Conservation (phyloP, 2,797 vertebrate genomes). For the Xenentodon cancila region DNA sequence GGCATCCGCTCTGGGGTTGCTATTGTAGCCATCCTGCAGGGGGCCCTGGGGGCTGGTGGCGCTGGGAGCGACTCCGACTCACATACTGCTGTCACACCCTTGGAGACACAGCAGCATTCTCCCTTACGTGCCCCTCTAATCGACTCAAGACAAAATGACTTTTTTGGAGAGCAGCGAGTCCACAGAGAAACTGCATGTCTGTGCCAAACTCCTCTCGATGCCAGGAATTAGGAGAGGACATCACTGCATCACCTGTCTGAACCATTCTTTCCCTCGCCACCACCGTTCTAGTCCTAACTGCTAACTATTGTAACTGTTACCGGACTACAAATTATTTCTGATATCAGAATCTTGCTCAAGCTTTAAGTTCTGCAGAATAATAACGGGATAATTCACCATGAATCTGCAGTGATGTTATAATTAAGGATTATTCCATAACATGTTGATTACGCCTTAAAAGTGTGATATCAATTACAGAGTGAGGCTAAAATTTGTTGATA, state of each 20-base stretch:
- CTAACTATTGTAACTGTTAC: too few relatives aligned
- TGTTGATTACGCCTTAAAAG: too few relatives aligned
- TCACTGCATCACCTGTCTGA: conserved; percentile 32
- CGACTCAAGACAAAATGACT: conserved; percentile 60
- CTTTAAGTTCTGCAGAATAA: too few relatives aligned
- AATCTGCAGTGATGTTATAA: too few relatives aligned
- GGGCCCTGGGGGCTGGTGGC: conserved; percentile 82
- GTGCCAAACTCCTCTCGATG: conserved; percentile 64
- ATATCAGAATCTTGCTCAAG: too few relatives aligned
- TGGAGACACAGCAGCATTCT: conserved; percentile 82
- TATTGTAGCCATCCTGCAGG: conserved; percentile 84
- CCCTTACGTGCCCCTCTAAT: conserved; percentile 59
- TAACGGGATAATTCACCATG: too few relatives aligned
- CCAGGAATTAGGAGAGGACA: conserved; percentile 51
- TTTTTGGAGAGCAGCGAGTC: conserved; percentile 55
- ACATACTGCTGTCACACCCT: conserved; percentile 89
- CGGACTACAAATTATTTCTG: too few relatives aligned
- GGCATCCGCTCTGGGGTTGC: conserved; percentile 83
- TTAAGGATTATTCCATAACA: too few relatives aligned
- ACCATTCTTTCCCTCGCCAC: conserved; percentile 9
- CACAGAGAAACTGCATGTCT: conserved; percentile 62
- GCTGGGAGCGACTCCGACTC: conserved; percentile 81
- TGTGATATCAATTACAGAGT: too few relatives aligned
- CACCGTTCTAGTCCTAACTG: neutral
- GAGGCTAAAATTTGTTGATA: too few relatives aligned